Evolutionary conservation across 2,113 vertebrate species (phyloP).

Genomic region (Myotis brandtii): DNA sequence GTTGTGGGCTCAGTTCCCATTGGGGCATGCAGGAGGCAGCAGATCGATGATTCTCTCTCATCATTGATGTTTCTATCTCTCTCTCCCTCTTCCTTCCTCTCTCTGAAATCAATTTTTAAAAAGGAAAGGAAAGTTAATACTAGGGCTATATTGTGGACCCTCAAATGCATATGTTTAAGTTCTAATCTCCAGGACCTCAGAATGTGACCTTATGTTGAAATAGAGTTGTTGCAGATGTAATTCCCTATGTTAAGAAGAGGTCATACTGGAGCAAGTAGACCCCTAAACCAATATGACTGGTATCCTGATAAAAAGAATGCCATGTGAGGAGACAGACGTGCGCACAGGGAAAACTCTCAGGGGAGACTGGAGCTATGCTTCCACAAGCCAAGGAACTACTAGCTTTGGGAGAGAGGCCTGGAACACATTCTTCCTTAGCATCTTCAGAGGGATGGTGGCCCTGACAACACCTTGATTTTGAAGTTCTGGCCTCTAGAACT

Average conservation of each 20-base stretch:
- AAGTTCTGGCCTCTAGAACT: neutral
- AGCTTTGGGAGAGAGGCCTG: neutral
- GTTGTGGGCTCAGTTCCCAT: no score
- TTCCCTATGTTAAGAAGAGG: no score
- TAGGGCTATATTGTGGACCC: neutral
- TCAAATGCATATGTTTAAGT: neutral
- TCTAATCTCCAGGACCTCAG: neutral
- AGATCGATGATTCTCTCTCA: no score
- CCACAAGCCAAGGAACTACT: neutral
- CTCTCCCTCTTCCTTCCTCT: no score
- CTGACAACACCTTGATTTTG: neutral
- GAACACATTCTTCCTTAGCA: neutral
- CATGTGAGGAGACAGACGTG: neutral
- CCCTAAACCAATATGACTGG: no score
- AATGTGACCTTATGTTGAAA: neutral
- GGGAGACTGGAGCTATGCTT: no score
- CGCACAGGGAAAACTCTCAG: neutral
- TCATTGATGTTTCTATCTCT: no score
- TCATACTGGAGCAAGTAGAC: no score
- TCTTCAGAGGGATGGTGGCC: neutral
- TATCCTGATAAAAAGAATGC: neutral
- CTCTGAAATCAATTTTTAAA: no score
- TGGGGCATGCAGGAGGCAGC: no score
- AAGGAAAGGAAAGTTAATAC: neutral
- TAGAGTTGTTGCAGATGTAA: no score